These are phyloP conservation scores for Corythornis vintsioides DNA, from an alignment of 2,113 vertebrate genomes.

Conservation along the genomic window DNA sequence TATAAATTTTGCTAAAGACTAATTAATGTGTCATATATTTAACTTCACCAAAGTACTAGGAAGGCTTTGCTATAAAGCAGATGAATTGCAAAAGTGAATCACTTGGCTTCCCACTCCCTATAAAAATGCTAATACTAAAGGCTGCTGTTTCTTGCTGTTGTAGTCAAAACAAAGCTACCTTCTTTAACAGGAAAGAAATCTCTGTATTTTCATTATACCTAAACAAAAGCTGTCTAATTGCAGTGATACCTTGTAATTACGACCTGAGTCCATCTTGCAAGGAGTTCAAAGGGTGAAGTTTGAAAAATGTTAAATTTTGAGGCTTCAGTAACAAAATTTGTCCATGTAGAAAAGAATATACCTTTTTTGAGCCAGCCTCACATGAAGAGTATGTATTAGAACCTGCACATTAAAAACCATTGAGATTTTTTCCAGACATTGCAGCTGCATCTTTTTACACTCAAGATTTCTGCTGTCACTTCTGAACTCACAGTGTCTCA, in stretches of 20 bases:
- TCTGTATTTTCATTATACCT: not conserved
- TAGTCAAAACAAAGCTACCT: not conserved
- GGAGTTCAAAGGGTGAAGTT: not conserved
- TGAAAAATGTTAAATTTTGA: not conserved
- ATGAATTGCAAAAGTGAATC: not conserved
- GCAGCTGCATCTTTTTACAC: not conserved
- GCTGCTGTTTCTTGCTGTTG: not conserved
- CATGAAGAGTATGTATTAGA: not conserved
- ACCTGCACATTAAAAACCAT: not conserved
- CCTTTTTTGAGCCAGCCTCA: not conserved
- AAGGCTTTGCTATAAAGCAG: not conserved
- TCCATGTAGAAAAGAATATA: not conserved
- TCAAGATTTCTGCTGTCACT: not conserved
- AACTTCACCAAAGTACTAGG: not conserved
- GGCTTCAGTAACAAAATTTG: not conserved
- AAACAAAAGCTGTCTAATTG: not conserved
- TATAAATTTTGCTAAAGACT: slow-evolving; percentile 23
- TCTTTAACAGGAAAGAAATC: not conserved
- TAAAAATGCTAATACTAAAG: not conserved
- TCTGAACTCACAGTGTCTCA: not conserved
- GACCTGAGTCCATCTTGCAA: not conserved
- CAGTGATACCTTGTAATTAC: not conserved
- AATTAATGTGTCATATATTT: not conserved
- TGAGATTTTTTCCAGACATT: not conserved
- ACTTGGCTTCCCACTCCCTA: not conserved